Conservation (phyloP, 2,888 invertebrate species). For the Ormyrus nitidulus region DNA sequence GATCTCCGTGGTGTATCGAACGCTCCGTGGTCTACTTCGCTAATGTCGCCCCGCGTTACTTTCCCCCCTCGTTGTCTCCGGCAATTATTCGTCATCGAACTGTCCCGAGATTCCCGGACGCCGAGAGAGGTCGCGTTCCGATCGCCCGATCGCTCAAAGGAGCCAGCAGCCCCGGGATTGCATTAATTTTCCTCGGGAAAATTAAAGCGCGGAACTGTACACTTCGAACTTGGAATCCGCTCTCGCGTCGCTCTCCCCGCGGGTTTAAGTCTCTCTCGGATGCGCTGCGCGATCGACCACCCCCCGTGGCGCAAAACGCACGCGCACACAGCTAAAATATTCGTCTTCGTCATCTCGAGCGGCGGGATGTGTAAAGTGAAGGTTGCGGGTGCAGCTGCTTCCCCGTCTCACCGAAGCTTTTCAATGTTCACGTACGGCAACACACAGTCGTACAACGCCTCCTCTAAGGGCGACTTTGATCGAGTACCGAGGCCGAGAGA, state of each 20-base stretch:
- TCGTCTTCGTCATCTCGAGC: constrained; percentile 14
- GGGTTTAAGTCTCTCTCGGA: neutral
- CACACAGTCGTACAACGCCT: neutral
- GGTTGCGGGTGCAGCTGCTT: constrained; percentile 9
- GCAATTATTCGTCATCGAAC: too few species aligned
- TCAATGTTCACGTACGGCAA: constrained; percentile 21
- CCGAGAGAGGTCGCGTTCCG: too few species aligned
- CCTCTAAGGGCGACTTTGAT: constrained; percentile 11
- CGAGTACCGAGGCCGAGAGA: neutral
- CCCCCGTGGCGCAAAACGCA: neutral
- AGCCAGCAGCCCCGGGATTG: too few species aligned
- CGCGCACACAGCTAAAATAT: constrained; percentile 2
- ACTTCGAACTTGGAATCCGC: neutral
- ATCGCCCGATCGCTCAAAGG: too few species aligned
- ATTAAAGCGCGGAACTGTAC: neutral
- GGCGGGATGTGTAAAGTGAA: neutral
- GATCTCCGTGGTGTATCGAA: too few species aligned
- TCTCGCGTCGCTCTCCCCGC: neutral
- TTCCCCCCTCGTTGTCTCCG: too few species aligned
- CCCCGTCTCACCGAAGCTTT: constrained; percentile 18
- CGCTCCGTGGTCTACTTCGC: too few species aligned
- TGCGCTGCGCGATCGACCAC: too few species aligned
- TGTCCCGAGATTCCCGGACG: too few species aligned
- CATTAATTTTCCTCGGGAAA: too few species aligned
- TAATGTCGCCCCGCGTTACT: too few species aligned